Evolutionary conservation across 1,140 invertebrate species (phyloP), one percentile per base, ranked within the genome.

Genomic region (Pseudomyrmex dendroicus): DNA sequence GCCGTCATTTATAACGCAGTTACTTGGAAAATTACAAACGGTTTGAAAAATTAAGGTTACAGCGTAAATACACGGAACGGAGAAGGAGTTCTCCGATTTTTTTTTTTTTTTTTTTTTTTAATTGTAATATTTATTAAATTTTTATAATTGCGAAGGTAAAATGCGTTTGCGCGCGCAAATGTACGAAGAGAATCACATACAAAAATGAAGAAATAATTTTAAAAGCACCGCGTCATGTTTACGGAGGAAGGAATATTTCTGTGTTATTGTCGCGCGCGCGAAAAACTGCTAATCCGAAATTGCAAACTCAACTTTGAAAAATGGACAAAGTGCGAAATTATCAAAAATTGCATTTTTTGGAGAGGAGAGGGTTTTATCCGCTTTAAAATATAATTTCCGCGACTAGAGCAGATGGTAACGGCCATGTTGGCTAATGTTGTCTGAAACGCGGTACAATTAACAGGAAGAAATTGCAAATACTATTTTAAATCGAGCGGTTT

Each of bases 371-470:
- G 0, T 48, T 5, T 68, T 25, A 44, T 22, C 9, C 12, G 15
- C 1, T 78, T 46, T 35, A 17, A 77, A 68, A 59, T 10, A 57
- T 9, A 67, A 35, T 15, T 12, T 1, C 5, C 35, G 35, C 35
- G 35, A 35, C 35, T 35, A 35, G 35, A 35, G 35, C 35, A 35
- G 35, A 35, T 35, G 35, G 35, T 7, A 35, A 35, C 35, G 35
- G 35, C 35, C 5, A 35, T 35, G n/a, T n/a, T n/a, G 35, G 35
- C 35, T 35, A 35, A 35, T 35, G 35, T 12, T 4, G 20, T 72
- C 57, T 59, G 59, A 80, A 70, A 59, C 22, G 15, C 44, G 52
- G 25, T 25, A 59, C 44, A 78, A 48, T 78, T 59, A 78, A 17
- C 2, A 44, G 7, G 5, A 4, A 22, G 1, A 25, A 46, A 48